These are phyloP conservation scores for Radopholus similis DNA, from an alignment of 1,140 invertebrate genomes.

Conservation along the genomic window DNA sequence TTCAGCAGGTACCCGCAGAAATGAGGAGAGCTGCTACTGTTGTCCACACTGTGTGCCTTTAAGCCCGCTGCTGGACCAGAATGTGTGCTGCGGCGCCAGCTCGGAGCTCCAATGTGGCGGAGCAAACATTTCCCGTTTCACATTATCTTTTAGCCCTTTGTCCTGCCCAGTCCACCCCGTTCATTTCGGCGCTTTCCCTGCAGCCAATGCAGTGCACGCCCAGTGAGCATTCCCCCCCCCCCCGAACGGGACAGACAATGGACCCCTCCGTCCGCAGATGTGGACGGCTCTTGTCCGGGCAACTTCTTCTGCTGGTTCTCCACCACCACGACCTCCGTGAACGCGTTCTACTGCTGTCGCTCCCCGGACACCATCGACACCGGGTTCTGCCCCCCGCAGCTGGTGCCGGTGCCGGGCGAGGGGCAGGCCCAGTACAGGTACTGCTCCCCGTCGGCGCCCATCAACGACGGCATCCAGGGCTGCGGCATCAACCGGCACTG, in stretches of 20 bases:
- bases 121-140: not conserved
- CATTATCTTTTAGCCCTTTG: conserved; percentile 48
- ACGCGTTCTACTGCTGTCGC: conserved; percentile 59
- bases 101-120: conserved; percentile 52
- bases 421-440: conserved; percentile 55
- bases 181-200: conserved; percentile 58
- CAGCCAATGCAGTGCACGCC: conserved; percentile 60
- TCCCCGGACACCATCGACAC: conserved; percentile 57
- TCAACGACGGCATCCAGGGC: conserved; percentile 58
- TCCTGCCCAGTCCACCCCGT: conserved; percentile 53
- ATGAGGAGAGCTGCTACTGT: not conserved
- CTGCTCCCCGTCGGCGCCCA: conserved; percentile 55
- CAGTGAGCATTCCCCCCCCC: not conserved
- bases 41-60: not conserved
- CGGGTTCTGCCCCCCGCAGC: conserved; percentile 56
- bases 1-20: conserved; percentile 28
- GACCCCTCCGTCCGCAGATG: conserved; percentile 16
- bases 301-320: conserved; percentile 58
- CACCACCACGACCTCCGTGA: conserved; percentile 57
- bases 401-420: conserved; percentile 56
- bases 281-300: conserved; percentile 56
- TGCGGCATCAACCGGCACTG: conserved; percentile 58
- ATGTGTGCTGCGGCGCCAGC: conserved; percentile 57
- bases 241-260: not conserved
- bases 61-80: conserved; percentile 55